Base-by-base conservation (phyloP, 2,113 vertebrate species). In the Ammospiza nelsoni region DNA sequence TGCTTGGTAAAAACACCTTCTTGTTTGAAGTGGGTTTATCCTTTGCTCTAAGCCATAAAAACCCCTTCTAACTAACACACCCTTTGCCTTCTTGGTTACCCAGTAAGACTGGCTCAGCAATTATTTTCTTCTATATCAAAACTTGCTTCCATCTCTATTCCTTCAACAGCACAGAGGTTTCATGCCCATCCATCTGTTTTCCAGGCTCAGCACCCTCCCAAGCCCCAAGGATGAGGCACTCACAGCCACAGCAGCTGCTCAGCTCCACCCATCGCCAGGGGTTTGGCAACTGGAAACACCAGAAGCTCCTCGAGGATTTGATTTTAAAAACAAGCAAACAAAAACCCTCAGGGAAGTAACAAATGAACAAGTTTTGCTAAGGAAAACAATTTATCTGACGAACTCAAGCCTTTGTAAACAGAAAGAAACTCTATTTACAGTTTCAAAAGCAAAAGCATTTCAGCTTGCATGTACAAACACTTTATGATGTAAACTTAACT, bases 191-290 rank as follows among this genome's bases (percentile, higher is more conserved):
- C 39, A 7, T 33, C 46, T 39, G 33, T 10, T 82, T 33, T 20
- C n/a, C 5, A 4, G 15, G 35, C 48, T 68, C 35, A 63, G 37
- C 49, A 11, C 13, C 33, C 73, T 49, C 76, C 23, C 15, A 21
- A 59, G 37, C 22, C 39, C 52, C n/a, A 11, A 57, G 63, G 22
- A 24, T 23, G 4, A 35, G 31, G 14, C 2, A n/a, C 35, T 48
- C 5, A 0, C 37, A 73, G 3, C 5, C 1, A 0, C 55, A 61
- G 48, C 21, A 6, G 18, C 25, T 3, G 0, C 6, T 19, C 31
- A 14, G 13, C 39, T 6, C 52, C 52, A 22, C 39, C 28, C 31
- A 14, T 11, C 59, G 28, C 46, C 48, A 46, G 33, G 29, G 51
- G 3, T 6, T 41, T 33, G 24, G 22, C 48, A 31, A 5, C 29